A percentile compares a stretch with the other conserved stretches of the same genome.
phyloP scores from a whole-genome alignment of 2,113 vertebrate species.

The Corythaixoides concolor region DNA sequence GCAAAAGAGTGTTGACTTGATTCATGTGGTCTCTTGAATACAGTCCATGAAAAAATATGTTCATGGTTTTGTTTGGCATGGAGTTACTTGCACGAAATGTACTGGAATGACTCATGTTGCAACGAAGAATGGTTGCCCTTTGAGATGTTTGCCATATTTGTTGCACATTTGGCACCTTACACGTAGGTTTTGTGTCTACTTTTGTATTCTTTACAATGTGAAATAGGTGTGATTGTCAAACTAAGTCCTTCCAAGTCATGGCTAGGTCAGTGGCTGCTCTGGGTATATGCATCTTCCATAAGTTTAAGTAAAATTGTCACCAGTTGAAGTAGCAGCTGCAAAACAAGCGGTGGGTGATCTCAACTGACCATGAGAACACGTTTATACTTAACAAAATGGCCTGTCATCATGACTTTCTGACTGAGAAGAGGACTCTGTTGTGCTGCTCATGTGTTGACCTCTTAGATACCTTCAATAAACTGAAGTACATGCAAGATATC shows the following conservation, averaged over 20 bases:
- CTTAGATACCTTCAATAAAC: not conserved
- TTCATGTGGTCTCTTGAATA: not conserved
- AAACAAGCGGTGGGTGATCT: not conserved
- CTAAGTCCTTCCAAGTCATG: not conserved
- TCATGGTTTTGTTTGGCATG: not conserved
- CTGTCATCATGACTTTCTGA: not conserved
- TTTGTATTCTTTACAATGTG: not conserved
- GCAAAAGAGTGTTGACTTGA: not conserved
- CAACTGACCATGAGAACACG: not conserved
- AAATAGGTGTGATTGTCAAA: not conserved
- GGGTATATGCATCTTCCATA: rapidly evolving
- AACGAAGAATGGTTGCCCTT: not conserved
- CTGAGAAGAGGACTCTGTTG: not conserved
- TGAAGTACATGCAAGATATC: not conserved
- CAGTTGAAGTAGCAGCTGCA: not conserved
- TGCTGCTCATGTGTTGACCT: not conserved
- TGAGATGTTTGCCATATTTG: not conserved
- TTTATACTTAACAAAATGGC: not conserved
- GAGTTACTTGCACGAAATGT: not conserved
- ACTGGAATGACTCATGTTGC: not conserved
- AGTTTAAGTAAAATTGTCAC: not conserved
- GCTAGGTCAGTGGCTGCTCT: not conserved
- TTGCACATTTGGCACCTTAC: not conserved
- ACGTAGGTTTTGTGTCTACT: not conserved
- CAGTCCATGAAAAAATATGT: not conserved